A percentile compares a stretch with the other conserved stretches of the same genome.
phyloP scores from a whole-genome alignment of 2,888 invertebrate genomes.

The Drosophila merina region DNA sequence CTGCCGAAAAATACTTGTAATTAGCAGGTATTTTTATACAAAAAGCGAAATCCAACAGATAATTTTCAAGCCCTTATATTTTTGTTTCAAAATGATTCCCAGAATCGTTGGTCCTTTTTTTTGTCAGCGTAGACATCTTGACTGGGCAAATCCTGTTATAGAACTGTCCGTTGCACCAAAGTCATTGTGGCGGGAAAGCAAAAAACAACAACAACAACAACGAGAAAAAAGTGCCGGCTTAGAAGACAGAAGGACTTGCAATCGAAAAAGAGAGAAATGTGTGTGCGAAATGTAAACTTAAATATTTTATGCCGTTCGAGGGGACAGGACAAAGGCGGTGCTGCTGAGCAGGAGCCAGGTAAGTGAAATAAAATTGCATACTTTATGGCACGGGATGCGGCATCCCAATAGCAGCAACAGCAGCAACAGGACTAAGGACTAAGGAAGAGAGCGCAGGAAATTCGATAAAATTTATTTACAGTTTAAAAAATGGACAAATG shows the following conservation, averaged over 20 bases:
- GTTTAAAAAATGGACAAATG: constrained; percentile 68
- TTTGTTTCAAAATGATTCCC: no score
- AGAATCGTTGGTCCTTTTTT: no score
- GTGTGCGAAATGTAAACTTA: constrained; percentile 74
- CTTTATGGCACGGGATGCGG: constrained; percentile 70
- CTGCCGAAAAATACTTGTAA: constrained; percentile 13
- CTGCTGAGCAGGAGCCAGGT: constrained; percentile 48
- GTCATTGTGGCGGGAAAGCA: constrained; percentile 52
- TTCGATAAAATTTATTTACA: constrained; percentile 80
- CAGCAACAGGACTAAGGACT: constrained; percentile 11
- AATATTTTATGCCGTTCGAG: constrained; percentile 78
- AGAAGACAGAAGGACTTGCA: constrained; percentile 32
- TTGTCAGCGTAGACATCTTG: constrained; percentile 8
- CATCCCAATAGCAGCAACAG: constrained; percentile 23
- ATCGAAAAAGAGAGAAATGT: constrained; percentile 21
- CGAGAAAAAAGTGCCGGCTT: constrained; percentile 8
- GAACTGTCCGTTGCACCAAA: constrained; percentile 55
- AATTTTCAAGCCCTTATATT: no score
- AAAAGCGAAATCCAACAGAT: not conserved
- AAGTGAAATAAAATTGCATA: constrained; percentile 78
- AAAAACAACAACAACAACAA: constrained; percentile 33
- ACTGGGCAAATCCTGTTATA: constrained; percentile 72
- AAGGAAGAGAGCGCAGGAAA: constrained; percentile 34
- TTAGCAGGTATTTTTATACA: not conserved
- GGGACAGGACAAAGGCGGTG: constrained; percentile 9